Evolutionary conservation across 2,113 vertebrate genomes (phyloP).

Genomic region (Struthio camelus): DNA sequence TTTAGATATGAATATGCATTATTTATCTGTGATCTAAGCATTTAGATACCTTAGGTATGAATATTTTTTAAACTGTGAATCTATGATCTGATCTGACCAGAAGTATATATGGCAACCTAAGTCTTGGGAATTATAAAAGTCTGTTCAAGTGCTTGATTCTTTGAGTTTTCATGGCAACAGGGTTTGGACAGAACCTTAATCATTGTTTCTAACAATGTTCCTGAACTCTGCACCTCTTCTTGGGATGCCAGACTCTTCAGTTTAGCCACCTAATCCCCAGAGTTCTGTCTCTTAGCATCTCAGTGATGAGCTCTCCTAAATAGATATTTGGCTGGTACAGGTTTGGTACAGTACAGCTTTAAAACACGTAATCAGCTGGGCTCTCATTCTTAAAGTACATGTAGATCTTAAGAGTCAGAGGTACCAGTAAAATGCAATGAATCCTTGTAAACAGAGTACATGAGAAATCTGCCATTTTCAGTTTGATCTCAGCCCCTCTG

Average conservation of each 20-base stretch:
- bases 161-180: background rate
- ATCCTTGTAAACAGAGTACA: background rate
- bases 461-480: background rate
- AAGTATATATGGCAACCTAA: background rate
- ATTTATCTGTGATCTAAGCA: background rate
- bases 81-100: background rate
- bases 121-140: background rate
- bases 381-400: background rate
- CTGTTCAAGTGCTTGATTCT: background rate
- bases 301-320: fast-evolving
- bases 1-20: background rate
- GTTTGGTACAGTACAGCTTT: background rate
- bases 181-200: background rate
- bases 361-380: background rate
- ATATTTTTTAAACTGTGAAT: background rate
- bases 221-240: background rate
- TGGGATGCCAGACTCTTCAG: fast-evolving
- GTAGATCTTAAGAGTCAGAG: background rate
- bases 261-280: background rate
- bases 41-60: background rate
- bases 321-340: background rate
- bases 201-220: background rate
- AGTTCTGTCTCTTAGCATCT: background rate
- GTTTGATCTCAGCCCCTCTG: background rate
- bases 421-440: background rate